These are phyloP conservation scores for Syrmaticus mikado DNA, from an alignment of 2,113 vertebrate species.

Conservation along the genomic window DNA sequence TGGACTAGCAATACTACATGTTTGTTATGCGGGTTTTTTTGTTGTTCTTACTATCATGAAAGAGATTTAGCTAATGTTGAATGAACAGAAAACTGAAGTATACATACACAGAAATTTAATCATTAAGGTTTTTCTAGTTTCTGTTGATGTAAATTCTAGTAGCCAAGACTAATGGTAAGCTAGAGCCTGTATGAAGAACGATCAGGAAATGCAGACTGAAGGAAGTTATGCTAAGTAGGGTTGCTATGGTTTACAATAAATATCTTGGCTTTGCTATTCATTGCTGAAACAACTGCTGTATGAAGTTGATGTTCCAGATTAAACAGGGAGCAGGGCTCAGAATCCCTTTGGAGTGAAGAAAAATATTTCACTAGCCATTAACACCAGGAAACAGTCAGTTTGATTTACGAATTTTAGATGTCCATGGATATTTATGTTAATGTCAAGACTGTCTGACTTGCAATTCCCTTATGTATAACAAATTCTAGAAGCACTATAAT, in stretches of 20 bases:
- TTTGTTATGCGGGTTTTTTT: background rate
- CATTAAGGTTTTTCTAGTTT: background rate
- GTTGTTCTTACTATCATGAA: background rate
- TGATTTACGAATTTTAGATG: background rate
- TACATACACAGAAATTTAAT: background rate
- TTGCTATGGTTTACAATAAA: background rate
- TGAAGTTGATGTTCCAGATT: background rate
- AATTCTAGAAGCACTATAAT: conserved; percentile 43
- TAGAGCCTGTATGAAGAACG: background rate
- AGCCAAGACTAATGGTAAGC: background rate
- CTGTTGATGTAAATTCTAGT: background rate
- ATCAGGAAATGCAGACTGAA: background rate
- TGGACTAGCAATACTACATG: background rate
- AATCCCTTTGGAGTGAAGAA: background rate
- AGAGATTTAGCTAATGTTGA: background rate
- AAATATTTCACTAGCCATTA: background rate
- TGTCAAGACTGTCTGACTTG: conserved; percentile 12
- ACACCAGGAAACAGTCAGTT: background rate
- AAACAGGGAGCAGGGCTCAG: background rate
- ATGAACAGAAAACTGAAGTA: background rate
- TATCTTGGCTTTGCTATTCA: background rate
- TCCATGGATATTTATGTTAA: conserved; percentile 11
- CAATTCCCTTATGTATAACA: conserved; percentile 34
- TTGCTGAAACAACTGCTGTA: background rate
- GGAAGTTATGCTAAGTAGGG: background rate